These are phyloP conservation scores for human (Homo sapiens) DNA, from an alignment of 2,113 vertebrate genomes.

Conservation along the genomic window GRCh38 chr14:82216501-82217000, in stretches of 20 bases:
- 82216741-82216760: not conserved
- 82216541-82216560: not conserved
- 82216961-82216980: constrained; percentile 12
- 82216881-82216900: not conserved
- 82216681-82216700: not conserved
- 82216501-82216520: not conserved
- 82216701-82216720: not conserved
- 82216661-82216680: constrained; percentile 39
- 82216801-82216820: not conserved
- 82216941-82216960: not conserved
- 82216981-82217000: constrained; percentile 30
- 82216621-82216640: constrained; percentile 26
- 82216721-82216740: not conserved
- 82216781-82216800: constrained; percentile 25
- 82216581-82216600: not conserved
- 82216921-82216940: constrained; percentile 46
- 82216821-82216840: not conserved
- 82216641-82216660: constrained; percentile 6
- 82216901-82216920: not conserved
- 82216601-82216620: not conserved
- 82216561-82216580: not conserved
- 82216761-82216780: not conserved
- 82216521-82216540: constrained; percentile 1
- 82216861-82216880: constrained; percentile 6
- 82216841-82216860: not conserved